Conservation (phyloP, 1,140 invertebrate species). For the Bicyclus anynana region DNA sequence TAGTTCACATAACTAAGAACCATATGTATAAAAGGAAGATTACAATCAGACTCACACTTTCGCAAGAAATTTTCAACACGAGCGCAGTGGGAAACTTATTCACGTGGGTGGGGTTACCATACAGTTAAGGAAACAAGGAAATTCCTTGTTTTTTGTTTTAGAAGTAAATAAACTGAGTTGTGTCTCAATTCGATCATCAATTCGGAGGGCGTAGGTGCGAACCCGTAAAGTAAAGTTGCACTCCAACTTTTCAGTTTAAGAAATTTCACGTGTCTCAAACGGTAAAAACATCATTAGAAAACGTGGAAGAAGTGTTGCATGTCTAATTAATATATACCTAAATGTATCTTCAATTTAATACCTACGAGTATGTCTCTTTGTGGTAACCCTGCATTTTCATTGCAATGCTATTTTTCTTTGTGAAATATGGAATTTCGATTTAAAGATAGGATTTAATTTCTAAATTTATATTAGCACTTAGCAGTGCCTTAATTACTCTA, state of each 20-base stretch:
- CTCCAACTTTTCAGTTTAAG: no score
- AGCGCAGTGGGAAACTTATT: conserved; percentile 25
- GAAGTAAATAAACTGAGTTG: no score
- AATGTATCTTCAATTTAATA: no score
- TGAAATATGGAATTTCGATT: conserved; percentile 20
- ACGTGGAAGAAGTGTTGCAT: no score
- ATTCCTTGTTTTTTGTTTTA: not conserved
- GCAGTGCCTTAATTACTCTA: no score
- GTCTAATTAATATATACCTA: no score
- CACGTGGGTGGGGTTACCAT: not conserved
- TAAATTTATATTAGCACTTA: not conserved
- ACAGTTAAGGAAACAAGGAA: not conserved
- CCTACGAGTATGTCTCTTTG: no score
- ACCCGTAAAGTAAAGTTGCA: no score
- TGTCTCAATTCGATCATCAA: no score
- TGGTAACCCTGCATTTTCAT: not conserved
- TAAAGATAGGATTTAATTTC: not conserved
- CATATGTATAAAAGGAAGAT: conserved; percentile 12
- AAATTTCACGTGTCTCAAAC: no score
- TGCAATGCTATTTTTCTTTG: conserved; percentile 10
- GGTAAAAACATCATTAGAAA: no score
- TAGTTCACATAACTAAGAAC: conserved; percentile 1
- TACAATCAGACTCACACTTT: conserved; percentile 23
- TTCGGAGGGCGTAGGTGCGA: no score
- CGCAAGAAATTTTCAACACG: conserved; percentile 27